Conservation (phyloP, 2,113 vertebrate genomes). For the Micronycteris hirsuta region DNA sequence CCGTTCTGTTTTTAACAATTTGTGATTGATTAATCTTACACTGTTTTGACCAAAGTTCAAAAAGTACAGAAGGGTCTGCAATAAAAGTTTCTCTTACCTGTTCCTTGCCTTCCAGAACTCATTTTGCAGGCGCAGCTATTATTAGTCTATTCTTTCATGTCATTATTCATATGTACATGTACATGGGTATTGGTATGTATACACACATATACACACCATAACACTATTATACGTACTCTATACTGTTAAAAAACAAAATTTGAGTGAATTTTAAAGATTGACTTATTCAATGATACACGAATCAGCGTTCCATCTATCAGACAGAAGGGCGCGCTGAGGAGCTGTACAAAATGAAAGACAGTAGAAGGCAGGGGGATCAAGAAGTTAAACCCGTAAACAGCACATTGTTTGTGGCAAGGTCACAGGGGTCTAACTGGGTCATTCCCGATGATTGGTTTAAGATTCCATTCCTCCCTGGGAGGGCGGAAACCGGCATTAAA, state of each 20-base stretch:
- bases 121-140: not conserved
- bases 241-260: not conserved
- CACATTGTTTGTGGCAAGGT: not conserved
- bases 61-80: not conserved
- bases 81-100: not conserved
- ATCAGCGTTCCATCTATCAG: not conserved
- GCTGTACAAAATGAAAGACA: not conserved
- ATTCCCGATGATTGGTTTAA: not conserved
- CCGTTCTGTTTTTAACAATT: not conserved
- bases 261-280: not conserved
- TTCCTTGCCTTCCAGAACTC: not conserved
- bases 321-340: not conserved
- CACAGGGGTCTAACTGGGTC: not conserved
- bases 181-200: fast-evolving
- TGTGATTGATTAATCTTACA: not conserved
- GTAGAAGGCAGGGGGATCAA: not conserved
- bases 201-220: not conserved
- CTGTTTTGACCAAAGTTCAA: not conserved
- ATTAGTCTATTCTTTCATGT: not conserved
- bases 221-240: not conserved
- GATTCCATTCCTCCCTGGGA: not conserved
- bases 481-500: not conserved
- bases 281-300: not conserved
- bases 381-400: not conserved
- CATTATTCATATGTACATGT: not conserved